Base-by-base conservation (phyloP, 2,797 vertebrate species). In the Intellagama lesueurii region DNA sequence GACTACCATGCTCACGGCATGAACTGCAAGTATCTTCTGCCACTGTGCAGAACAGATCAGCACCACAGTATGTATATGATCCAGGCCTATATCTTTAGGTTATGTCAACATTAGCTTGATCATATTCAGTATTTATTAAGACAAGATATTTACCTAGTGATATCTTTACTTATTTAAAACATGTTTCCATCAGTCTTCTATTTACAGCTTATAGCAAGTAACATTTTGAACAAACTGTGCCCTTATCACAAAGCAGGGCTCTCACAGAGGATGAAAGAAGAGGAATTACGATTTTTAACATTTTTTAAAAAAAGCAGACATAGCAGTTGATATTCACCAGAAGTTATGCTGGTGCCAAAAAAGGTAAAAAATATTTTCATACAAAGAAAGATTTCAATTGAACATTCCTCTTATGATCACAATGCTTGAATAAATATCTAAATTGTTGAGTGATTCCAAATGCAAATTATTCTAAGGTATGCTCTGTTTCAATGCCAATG, bases 361-460 rank as follows among this genome's bases (percentile, higher is more conserved):
- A 49, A 22, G 66, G 64, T 28, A 83, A 56, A 85, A 83, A 92
- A 81, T 35, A 89, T 5, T 40, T 24, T 86, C 83, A 68, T 24
- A 82, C 87, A 44, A 83, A 49, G 68, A 89, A 89, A 32, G 76
- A 88, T 84, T 88, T 44, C 77, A 91, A 90, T 32, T 52, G 52
- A 85, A 9, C 85, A 85, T 92, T 91, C 93, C 88, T 92, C 80
- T 68, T 72, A 85, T 94, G 92, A 94, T 89, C 93, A 91, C 87
- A 40, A n/a, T 91, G 77, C 79, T 95, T 89, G 68, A 26, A 44
- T 87, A 91, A 81, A 81, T 91, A 94, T 93, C 92, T 92, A 69
- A 93, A 89, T 89, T 88, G 7, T 84, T 79, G 49, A 30, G 81
- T 84, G 87, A 83, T 88, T 90, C 30, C 85, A 93, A 87, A 85